These are phyloP conservation scores for Ips typographus DNA, from an alignment of 1,140 invertebrate genomes.

Conservation along the genomic window DNA sequence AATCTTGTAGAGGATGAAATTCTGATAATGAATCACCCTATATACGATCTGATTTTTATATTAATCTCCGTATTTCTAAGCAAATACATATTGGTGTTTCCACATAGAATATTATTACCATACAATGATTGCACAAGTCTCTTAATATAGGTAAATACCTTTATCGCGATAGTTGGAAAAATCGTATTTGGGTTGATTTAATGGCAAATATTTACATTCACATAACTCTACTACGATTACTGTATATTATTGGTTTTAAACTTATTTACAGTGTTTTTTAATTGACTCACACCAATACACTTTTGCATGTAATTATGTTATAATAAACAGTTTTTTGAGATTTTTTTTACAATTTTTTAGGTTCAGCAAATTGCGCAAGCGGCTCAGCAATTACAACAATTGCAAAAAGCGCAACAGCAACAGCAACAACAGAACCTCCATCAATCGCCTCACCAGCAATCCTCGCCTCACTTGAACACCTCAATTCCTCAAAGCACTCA, in stretches of 20 bases:
- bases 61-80: no score
- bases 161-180: constrained; percentile 6
- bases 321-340: not conserved
- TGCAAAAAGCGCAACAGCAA: constrained; percentile 79
- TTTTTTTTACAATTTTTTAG: constrained; percentile 50
- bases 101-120: not conserved
- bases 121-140: constrained; percentile 29
- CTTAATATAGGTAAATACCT: constrained; percentile 15
- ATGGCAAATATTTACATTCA: constrained; percentile 26
- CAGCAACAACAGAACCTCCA: constrained; percentile 83
- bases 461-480: constrained; percentile 52
- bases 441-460: constrained; percentile 62
- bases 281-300: constrained; percentile 1
- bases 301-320: constrained; percentile 1
- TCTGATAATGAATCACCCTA: no score
- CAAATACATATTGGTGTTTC: no score
- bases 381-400: constrained; percentile 77
- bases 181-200: constrained; percentile 33
- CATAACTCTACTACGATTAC: not conserved
- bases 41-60: no score
- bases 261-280: not conserved
- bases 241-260: not conserved
- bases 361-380: constrained; percentile 79
- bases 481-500: constrained; percentile 57
- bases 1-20: no score